Percentiles rank a stretch among this genome's conserved stretches.
Conservation (phyloP, 2,888 invertebrate genomes). For the Dilophus febrilis region DNA sequence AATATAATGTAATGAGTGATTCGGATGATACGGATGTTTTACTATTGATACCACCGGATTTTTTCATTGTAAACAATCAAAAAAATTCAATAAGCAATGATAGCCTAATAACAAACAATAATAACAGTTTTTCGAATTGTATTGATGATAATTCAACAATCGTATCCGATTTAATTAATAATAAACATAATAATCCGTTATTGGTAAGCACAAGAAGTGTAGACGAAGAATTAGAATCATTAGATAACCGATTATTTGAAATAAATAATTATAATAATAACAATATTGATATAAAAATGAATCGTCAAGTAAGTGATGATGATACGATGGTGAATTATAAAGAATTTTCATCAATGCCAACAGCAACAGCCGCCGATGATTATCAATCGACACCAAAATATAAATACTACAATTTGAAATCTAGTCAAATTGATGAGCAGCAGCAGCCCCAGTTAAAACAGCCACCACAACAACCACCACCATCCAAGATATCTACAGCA, state of each 20-base stretch:
- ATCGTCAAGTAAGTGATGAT: neutral
- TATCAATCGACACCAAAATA: neutral
- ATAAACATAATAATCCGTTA: too few species aligned
- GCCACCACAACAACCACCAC: neutral
- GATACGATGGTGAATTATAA: neutral
- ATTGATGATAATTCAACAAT: too few species aligned
- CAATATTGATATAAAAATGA: too few species aligned
- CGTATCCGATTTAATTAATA: too few species aligned
- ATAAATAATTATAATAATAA: too few species aligned
- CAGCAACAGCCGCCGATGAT: neutral
- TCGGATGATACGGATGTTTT: slow-evolving; percentile 72
- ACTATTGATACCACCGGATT: slow-evolving; percentile 60
- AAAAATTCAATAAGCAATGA: neutral
- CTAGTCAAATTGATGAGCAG: neutral
- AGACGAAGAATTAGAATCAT: too few species aligned
- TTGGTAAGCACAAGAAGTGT: too few species aligned
- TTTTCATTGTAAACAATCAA: slow-evolving; percentile 43
- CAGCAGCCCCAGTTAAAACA: too few species aligned
- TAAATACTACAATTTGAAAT: neutral
- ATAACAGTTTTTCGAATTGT: neutral
- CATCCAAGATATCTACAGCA: neutral
- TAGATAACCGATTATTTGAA: too few species aligned
- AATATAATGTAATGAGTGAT: slow-evolving; percentile 42
- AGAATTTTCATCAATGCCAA: neutral
- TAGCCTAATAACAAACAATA: neutral